Conservation (phyloP, 2,113 vertebrate species). For the Ascaphus truei region DNA sequence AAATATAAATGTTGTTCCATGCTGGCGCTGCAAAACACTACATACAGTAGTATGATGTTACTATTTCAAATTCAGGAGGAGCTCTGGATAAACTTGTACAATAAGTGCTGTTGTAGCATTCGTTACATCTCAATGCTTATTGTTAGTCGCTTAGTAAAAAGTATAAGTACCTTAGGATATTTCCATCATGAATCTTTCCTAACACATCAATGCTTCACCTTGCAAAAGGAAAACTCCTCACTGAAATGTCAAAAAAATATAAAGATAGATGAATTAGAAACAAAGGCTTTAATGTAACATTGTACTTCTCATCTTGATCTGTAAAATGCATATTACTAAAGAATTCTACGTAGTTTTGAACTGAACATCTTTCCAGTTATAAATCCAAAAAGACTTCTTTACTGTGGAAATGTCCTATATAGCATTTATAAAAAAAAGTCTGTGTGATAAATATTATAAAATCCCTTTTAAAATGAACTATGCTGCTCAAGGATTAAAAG, state of each 20-base stretch:
- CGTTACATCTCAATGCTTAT: conserved; percentile 1
- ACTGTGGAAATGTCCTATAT: conserved; percentile 3
- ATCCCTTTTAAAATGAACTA: neutral
- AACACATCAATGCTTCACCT: conserved; percentile 11
- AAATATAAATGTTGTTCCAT: no score
- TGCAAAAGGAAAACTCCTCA: neutral
- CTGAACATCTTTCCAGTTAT: neutral
- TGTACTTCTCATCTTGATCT: neutral
- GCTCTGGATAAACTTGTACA: no score
- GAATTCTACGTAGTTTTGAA: conserved; percentile 8
- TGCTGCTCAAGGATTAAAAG: neutral
- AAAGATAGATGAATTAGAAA: conserved; percentile 4
- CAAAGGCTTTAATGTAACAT: conserved; percentile 5
- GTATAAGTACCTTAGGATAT: conserved; percentile 15
- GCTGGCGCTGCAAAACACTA: no score
- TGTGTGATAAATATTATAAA: conserved; percentile 25
- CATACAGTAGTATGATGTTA: no score
- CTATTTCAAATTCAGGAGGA: no score
- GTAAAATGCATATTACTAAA: conserved; percentile 7
- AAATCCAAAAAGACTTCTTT: neutral
- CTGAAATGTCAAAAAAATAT: neutral
- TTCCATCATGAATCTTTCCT: neutral
- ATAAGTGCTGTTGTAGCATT: conserved; percentile 1
- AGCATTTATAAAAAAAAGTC: conserved; percentile 5
- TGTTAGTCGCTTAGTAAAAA: neutral